A percentile compares a stretch with the other conserved stretches of the same genome.
Conservation (phyloP, 1,140 invertebrate genomes). For the Leptinotarsa defecta region DNA sequence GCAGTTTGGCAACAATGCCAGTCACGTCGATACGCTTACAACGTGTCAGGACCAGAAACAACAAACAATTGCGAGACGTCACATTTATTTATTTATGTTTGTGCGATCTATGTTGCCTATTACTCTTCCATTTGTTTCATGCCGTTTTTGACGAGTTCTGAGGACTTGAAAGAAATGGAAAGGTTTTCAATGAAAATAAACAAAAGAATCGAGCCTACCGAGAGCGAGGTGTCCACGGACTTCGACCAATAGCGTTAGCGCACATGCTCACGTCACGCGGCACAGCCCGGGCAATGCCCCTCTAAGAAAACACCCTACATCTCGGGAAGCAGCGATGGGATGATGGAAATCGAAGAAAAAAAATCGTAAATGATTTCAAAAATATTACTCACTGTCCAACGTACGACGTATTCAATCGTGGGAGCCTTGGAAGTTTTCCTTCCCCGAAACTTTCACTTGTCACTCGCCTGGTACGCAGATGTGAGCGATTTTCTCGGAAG, state of each 20-base stretch:
- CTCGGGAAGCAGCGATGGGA: neutral
- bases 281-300: conserved; percentile 25
- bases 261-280: conserved; percentile 24
- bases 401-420: neutral
- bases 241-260: conserved; percentile 29
- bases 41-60: conserved; percentile 24
- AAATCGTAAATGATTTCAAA: neutral
- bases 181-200: conserved; percentile 16
- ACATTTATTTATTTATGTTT: neutral
- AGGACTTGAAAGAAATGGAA: neutral
- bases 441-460: conserved; percentile 14
- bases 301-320: conserved; percentile 21
- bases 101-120: too few relatives aligned
- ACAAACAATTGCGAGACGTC: conserved; percentile 15
- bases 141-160: too few relatives aligned
- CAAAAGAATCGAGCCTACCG: conserved; percentile 23
- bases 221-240: conserved; percentile 21
- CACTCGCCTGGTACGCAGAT: neutral
- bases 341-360: neutral
- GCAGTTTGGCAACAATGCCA: conserved; percentile 12
- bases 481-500: neutral
- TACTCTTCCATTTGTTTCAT: too few relatives aligned
- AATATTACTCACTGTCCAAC: neutral
- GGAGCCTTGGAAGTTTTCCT: neutral
- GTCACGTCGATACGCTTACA: conserved; percentile 31